A percentile compares a stretch with the other conserved stretches of the same genome.
Evolutionary conservation across 1,140 invertebrate genomes (phyloP).

Genomic region (Berghia stephanieae): DNA sequence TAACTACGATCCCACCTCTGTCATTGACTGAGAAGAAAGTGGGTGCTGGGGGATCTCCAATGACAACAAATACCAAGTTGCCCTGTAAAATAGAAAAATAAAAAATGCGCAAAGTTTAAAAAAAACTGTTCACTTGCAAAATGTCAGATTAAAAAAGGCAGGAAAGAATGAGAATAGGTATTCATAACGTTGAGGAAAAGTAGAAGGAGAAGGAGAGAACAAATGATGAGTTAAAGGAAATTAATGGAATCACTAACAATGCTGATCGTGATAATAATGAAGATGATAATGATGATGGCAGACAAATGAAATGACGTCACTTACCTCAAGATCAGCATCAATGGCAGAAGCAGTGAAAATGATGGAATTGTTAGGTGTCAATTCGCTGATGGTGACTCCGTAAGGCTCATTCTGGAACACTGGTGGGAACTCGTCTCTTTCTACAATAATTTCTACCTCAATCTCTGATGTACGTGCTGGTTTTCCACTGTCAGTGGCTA

Average conservation of each 20-base stretch:
- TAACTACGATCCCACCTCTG: conserved; percentile 70
- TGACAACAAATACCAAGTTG: conserved; percentile 38
- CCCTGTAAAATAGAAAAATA: too few species aligned
- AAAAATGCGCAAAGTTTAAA: too few species aligned
- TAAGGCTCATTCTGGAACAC: conserved; percentile 45
- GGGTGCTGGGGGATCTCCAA: conserved; percentile 35
- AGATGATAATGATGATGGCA: too few species aligned
- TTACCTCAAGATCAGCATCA: conserved; percentile 39
- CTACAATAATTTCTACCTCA: conserved; percentile 27
- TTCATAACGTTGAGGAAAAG: too few species aligned
- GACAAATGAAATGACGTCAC: too few species aligned
- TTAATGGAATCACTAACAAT: not conserved
- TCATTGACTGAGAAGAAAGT: conserved; percentile 40
- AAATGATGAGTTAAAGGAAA: not conserved
- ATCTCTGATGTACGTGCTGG: conserved; percentile 30
- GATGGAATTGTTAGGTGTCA: conserved; percentile 25
- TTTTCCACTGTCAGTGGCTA: conserved; percentile 35
- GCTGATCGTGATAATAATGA: not conserved
- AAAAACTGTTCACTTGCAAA: too few species aligned
- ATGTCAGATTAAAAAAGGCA: too few species aligned
- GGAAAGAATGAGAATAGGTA: too few species aligned
- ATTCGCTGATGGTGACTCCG: conserved; percentile 34
- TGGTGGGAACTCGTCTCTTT: conserved; percentile 37
- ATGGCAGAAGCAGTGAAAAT: conserved; percentile 42
- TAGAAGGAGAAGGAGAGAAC: not conserved